A percentile compares a stretch with the other conserved stretches of the same genome.
Evolutionary conservation across 2,113 vertebrate species (phyloP).

Genomic region (Corythornis cristatus): DNA sequence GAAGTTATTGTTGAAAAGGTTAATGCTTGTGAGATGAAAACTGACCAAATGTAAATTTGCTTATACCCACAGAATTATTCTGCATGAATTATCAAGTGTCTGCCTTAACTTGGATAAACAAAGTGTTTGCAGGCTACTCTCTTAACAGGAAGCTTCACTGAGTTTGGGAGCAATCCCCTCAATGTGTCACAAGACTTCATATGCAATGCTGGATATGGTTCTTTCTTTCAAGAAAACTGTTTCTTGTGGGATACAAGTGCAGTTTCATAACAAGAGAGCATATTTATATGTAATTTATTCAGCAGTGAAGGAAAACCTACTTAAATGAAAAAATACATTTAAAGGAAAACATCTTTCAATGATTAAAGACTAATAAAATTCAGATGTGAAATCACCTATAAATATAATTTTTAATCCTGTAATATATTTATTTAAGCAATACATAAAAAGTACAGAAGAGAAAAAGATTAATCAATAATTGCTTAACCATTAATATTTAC

Average conservation of each 20-base stretch:
- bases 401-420: neutral
- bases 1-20: neutral
- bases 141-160: neutral
- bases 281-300: neutral
- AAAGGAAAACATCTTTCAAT: neutral
- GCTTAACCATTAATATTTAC: neutral
- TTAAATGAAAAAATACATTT: neutral
- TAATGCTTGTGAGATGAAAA: neutral
- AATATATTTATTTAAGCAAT: neutral
- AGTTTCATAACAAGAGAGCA: neutral
- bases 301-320: neutral
- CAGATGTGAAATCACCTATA: neutral
- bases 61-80: neutral
- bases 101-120: neutral
- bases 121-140: neutral
- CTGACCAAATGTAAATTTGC: neutral
- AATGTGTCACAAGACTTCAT: neutral
- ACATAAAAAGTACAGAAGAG: neutral
- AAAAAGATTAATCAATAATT: neutral
- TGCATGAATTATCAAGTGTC: neutral
- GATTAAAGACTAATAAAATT: neutral
- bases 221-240: neutral
- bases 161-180: neutral
- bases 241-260: neutral
- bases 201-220: rapidly evolving